Evolutionary conservation across 2,797 vertebrate species (phyloP), one percentile per base, ranked within the genome.

Genomic region (Ispidina lecontei): DNA sequence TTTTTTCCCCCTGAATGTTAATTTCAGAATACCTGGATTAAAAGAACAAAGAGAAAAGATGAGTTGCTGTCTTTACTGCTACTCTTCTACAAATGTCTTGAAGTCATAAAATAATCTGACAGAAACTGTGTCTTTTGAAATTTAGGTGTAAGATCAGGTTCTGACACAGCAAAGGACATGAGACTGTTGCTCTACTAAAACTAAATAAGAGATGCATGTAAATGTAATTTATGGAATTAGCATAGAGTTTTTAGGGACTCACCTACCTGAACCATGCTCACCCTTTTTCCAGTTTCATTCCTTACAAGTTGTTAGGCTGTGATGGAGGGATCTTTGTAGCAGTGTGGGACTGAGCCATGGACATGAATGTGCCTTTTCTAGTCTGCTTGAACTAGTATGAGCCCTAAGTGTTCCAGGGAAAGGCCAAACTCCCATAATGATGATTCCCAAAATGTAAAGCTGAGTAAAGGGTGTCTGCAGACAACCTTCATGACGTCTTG

Each of bases 231-330:
- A 43, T 56, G 41, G 46, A 75, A 64, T 46, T 47, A 1, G 1
- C 37, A 39, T 14, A 39, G 37, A 60, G 56, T 26, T 63, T 62
- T 37, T 25, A 68, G 54, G 33, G 22, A 44, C 80, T 77, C 12
- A 49, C 6, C 21, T 64, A 39, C 2, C 9, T 74, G 49, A 77
- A 33, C 16, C 0, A 0, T 33, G 6, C 23, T 9, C 12, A 49
- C 26, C 3, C 16, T 7, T 63, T 82, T 75, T 26, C 17, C 0
- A 0, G 5, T 54, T 75, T 16, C n/a, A 54, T 22, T 74, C 35
- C 37, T 7, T 33, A 17, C 10, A 13, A 19, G 22, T 37, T 22
- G 1, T 6, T 47, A 35, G 29, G 9, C 39, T 55, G 31, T 5
- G 7, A 33, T 51, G 35, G 15, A 37, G 12, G 19, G 52, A 37